Evolutionary conservation across 2,797 vertebrate genomes (phyloP).

Genomic region (Tympanoctomys barrerae): DNA sequence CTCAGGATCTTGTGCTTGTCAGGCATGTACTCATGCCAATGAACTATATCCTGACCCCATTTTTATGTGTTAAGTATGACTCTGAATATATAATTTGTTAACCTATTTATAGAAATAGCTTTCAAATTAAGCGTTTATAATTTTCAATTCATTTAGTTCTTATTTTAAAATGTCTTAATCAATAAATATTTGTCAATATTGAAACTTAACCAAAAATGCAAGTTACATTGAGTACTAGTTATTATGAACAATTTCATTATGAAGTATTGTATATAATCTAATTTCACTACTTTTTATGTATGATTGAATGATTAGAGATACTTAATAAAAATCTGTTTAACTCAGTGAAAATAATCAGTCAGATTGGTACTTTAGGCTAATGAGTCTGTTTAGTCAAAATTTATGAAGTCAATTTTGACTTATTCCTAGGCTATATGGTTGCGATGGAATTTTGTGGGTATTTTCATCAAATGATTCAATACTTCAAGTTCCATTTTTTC

Average conservation of each 20-base stretch:
- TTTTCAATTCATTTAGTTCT: background rate
- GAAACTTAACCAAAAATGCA: background rate
- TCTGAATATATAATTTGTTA: background rate
- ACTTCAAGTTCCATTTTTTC: background rate
- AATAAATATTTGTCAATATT: background rate
- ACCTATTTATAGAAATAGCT: background rate
- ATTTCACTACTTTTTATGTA: background rate
- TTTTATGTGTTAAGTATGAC: background rate
- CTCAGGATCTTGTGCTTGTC: no score
- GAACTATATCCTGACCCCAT: no score
- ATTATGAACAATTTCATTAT: background rate
- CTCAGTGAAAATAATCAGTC: constrained; percentile 14
- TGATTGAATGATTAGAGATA: background rate
- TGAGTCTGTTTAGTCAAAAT: constrained; percentile 30
- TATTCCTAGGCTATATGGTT: background rate
- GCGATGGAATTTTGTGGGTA: background rate
- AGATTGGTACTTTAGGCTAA: constrained; percentile 23
- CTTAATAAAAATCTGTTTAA: constrained; percentile 14
- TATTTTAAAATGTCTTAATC: background rate
- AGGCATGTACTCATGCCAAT: no score
- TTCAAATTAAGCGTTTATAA: constrained; percentile 12
- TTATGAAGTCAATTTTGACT: background rate
- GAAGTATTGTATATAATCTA: background rate
- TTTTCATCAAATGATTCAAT: constrained; percentile 24
- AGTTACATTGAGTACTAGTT: background rate